Evolutionary conservation across 1,140 invertebrate species (phyloP).

Genomic region (Drosophila kohkoa): DNA sequence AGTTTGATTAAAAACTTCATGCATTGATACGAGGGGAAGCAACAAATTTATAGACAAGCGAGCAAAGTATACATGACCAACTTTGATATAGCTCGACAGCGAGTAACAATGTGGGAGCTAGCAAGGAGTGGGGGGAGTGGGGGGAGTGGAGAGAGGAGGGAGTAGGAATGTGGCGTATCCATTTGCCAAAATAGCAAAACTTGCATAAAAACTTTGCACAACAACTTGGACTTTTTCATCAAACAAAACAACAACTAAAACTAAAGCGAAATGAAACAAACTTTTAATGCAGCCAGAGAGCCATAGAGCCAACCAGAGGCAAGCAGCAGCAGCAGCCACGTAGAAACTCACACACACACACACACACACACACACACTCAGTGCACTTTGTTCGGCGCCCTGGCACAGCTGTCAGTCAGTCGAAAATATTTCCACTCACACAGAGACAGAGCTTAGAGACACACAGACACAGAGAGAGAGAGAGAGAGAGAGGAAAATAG

Average conservation of each 20-base stretch:
- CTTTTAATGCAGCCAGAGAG: constrained; percentile 71
- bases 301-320: constrained; percentile 43
- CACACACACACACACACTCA: constrained; percentile 43
- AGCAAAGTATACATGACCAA: constrained; percentile 46
- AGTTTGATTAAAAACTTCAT: constrained; percentile 79
- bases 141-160: neutral
- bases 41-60: constrained; percentile 38
- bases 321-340: constrained; percentile 25
- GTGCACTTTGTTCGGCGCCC: constrained; percentile 52
- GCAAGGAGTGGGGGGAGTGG: neutral
- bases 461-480: neutral
- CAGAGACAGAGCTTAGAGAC: constrained; percentile 41
- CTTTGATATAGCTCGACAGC: constrained; percentile 56
- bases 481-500: constrained; percentile 14
- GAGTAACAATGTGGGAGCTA: constrained; percentile 25
- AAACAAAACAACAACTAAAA: constrained; percentile 65
- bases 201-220: constrained; percentile 82
- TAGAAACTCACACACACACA: constrained; percentile 5
- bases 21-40: constrained; percentile 51
- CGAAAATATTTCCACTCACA: constrained; percentile 70
- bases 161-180: constrained; percentile 53
- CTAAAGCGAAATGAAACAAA: constrained; percentile 76
- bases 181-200: constrained; percentile 83
- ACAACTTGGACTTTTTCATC: constrained; percentile 83
- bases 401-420: constrained; percentile 81